Evolutionary conservation across 2,113 vertebrate genomes (phyloP), one percentile per base, ranked within the genome.

Genomic region (Crotalus viridis): DNA sequence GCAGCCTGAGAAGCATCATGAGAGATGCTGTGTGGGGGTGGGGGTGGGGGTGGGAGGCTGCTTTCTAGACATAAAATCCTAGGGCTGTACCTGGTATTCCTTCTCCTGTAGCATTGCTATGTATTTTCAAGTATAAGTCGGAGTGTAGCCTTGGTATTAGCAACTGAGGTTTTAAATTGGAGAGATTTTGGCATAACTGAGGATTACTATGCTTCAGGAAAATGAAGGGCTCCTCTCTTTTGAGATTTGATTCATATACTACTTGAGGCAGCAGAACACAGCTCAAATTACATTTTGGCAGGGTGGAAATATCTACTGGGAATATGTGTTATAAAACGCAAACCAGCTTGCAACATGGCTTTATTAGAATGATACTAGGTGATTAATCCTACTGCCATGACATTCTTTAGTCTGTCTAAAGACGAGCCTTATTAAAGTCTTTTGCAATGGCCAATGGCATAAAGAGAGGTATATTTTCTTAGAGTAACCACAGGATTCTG

Each of bases 351-450:
- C 46, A 59, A 54, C 74, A 10, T 87, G 56, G 43, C 48, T 87
- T 87, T 90, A 64, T 90, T 59, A 43, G 28, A 13, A 54, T n/a
- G 56, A 87, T 54, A 90, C 56, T 43, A 21, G 13, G 28, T 90
- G 88, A 87, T 93, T 48, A 86, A 90, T 90, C 88, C 48, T 28
- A 26, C 56, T 10, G 7, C n/a, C 81, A 5, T n/a, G 48, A 33
- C 5, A 86, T 90, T 87, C 92, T 54, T 57, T 85, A 61, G 56
- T 90, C 74, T 15, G 26, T n/a, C 88, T 85, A 93, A 93, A 85
- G 74, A 87, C 56, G 12, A 93, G 74, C 24, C 88, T 90, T 90
- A 64, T 93, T 90, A 87, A 89, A 93, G 46, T 19, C 5, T 85
- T 90, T 48, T 55, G 81, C 85, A 90, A 87, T 90, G 56, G 89